A percentile compares a stretch with the other conserved stretches of the same genome.
Conservation (phyloP, 1,140 invertebrate species). For the Epicauta chinensis region DNA sequence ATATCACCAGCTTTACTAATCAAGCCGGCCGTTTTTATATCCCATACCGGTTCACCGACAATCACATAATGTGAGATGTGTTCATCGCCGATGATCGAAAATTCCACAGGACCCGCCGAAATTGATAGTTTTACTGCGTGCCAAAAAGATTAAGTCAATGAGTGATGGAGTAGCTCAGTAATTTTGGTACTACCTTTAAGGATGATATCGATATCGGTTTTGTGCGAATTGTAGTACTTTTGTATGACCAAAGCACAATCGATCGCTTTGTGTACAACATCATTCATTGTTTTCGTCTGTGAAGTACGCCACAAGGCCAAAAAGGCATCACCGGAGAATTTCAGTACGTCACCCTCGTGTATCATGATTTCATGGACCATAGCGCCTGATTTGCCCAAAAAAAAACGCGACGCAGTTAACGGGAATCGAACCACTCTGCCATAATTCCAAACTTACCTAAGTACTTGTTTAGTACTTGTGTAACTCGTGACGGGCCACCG, state of each 20-base stretch:
- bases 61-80: slow-evolving; percentile 49
- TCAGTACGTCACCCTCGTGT: slow-evolving; percentile 56
- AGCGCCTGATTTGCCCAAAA: too few species aligned
- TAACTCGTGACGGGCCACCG: slow-evolving; percentile 55
- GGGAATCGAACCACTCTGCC: too few species aligned
- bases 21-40: slow-evolving; percentile 49
- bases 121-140: slow-evolving; percentile 55
- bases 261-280: slow-evolving; percentile 50
- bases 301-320: slow-evolving; percentile 20
- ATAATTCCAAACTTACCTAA: too few species aligned
- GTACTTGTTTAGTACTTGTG: slow-evolving; percentile 57
- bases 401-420: too few species aligned
- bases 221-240: slow-evolving; percentile 51
- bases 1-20: too few species aligned
- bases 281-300: slow-evolving; percentile 47
- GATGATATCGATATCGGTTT: slow-evolving; percentile 51
- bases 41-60: slow-evolving; percentile 54
- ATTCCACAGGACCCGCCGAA: slow-evolving; percentile 50
- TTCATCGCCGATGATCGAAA: slow-evolving; percentile 50
- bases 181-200: slow-evolving; percentile 36
- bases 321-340: slow-evolving; percentile 60
- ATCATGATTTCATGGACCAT: slow-evolving; percentile 57
- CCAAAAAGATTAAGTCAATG: too few species aligned
- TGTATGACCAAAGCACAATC: slow-evolving; percentile 56
- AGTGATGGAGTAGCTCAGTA: too few species aligned